Base-by-base conservation (phyloP, 2,797 vertebrate species). In the Syncerus caffer region DNA sequence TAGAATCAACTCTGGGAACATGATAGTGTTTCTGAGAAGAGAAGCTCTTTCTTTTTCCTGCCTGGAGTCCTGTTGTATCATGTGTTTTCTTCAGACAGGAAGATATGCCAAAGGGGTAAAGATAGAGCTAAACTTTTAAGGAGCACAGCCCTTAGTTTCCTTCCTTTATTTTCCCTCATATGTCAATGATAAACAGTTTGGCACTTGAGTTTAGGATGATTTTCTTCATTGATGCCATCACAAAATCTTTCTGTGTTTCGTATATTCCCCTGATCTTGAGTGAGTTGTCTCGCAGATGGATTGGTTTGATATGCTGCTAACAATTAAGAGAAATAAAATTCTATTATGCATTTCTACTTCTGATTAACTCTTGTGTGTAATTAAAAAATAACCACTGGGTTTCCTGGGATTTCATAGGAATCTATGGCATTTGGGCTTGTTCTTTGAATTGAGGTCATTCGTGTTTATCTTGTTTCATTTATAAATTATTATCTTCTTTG, bases 311-410 rank as follows among this genome's bases (percentile, higher is more conserved):
- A 89, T 79, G 51, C 57, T 94, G 12, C 45, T 90, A n/a, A 76
- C 64, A 95, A 92, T 88, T 92, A 90, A 97, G 67, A 89, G 95
- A 96, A 85, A 88, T 71, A 87, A 92, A 97, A 92, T 90, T 82
- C 38, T 85, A 74, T 95, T 95, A 93, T 88, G 17, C 38, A 96
- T 88, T 95, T 95, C 4, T 94, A 92, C 25, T 93, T 84, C 60
- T 93, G 55, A 90, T 89, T 57, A 94, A 92, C 50, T 87, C 51
- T 94, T 96, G 47, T 95, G 42, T 82, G 42, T 96, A 90, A 95
- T 85, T 96, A 97, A 97, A 97, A 93, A 97, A 80, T 88, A 85
- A 79, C 90, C 57, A 19, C 27, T 85, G 9, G 15, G 53, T 94
- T 97, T 92, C 42, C 83, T 90, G 38, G 25, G 34, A 93, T 76